Percentiles rank a stretch among this genome's conserved stretches.
phyloP scores from a whole-genome alignment of 2,888 invertebrate genomes.

The Hypomecis atomaria region DNA sequence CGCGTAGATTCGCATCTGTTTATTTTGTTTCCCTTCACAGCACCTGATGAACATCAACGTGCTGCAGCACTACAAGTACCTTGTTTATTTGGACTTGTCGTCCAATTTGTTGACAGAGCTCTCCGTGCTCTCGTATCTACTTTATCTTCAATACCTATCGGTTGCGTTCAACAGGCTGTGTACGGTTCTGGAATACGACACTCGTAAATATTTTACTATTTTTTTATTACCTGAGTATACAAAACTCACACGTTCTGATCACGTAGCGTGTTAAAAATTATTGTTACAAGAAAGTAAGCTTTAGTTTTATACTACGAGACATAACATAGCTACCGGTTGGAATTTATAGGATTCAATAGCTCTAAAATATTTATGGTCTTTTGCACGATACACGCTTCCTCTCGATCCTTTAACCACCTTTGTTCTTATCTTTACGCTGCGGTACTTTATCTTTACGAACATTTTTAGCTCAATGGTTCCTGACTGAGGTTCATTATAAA shows the following conservation, averaged over 20 bases:
- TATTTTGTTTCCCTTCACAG: constrained; percentile 53
- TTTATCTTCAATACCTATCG: constrained; percentile 84
- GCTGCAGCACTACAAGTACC: constrained; percentile 81
- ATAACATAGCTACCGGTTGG: constrained; percentile 2
- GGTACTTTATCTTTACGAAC: constrained; percentile 26
- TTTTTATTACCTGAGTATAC: constrained; percentile 14
- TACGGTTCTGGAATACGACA: constrained; percentile 81
- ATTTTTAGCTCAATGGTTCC: constrained; percentile 83
- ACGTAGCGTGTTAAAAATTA: constrained; percentile 11
- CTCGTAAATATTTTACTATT: constrained; percentile 64
- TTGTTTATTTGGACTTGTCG: constrained; percentile 86
- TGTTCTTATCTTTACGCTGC: constrained; percentile 10
- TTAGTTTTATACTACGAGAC: constrained; percentile 9
- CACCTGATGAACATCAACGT: constrained; percentile 76
- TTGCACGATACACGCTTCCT: constrained; percentile 2
- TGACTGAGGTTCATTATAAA: constrained; percentile 86
- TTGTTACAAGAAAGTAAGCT: constrained; percentile 5
- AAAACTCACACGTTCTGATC: constrained; percentile 7
- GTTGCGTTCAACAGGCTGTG: constrained; percentile 83
- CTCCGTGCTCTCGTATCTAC: constrained; percentile 78
- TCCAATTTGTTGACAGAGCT: constrained; percentile 82
- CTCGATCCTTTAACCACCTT: constrained; percentile 8
- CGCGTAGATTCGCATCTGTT: constrained; percentile 17
- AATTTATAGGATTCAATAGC: constrained; percentile 9
- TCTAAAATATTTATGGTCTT: constrained; percentile 14